Base-by-base conservation (phyloP, 2,888 invertebrate genomes). In the Malacosoma neustria region DNA sequence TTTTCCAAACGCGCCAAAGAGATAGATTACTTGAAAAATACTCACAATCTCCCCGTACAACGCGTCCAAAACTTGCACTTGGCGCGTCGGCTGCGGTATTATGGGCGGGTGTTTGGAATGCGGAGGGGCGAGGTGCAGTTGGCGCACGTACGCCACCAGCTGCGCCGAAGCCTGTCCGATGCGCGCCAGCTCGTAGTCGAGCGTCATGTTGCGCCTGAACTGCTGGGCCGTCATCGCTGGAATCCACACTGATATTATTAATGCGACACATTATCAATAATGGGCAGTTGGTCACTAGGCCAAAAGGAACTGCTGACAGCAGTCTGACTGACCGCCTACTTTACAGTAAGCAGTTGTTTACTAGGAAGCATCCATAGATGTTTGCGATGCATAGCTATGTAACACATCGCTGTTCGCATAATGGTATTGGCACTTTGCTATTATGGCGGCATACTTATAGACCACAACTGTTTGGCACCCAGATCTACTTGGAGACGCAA, bases 151-250 rank as follows among this genome's bases (percentile, higher is more conserved):
- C 38, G 89, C 90, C 47, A 93, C 90, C 43, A 94, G 86, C 53
- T 89, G 88, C 1, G 92, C 90, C 54, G 93, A 91, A 63, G 92
- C 93, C 80, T 93, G 93, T 9, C 90, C 86, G 43, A 93, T 92
- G 58, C 89, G 88, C 22, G 89, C 87, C 49, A 93, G 84, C 63
- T 93, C 93, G 69, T 92, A 90, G 70, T 93, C 93, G 46, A 90
- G 90, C 34, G 91, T 92, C 91, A 94, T 92, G 79, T 93, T 94
- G 48, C 91, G 85, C 29, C 92, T 90, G 73, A 94, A 94, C 68
- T 93, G 93, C 63, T 92, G 92, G 43, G 92, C 92, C 42, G 90
- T 89, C 49, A 91, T 81, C 4, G 91, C 92, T 92, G 65, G 1
- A n/a, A n/a, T n/a, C n/a, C n/a, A n/a, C n/a, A n/a, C n/a, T n/a